Conservation (phyloP, 2,888 invertebrate species). For the Nemoura dubitans region DNA sequence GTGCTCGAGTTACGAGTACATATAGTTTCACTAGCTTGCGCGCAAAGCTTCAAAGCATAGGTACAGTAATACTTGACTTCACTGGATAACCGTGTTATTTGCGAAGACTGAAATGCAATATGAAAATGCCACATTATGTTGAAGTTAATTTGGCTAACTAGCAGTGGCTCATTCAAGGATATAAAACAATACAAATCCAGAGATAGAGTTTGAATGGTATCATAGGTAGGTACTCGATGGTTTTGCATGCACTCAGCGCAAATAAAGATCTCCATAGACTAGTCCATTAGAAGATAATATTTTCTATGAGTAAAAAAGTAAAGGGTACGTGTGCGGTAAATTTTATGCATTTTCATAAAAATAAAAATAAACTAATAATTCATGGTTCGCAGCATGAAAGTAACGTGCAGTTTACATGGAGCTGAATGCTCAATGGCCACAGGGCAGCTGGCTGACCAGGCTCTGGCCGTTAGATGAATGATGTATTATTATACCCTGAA, state of each 20-base stretch:
- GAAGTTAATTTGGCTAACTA: neutral
- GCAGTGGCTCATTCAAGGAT: neutral
- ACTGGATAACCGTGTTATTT: neutral
- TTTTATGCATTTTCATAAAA: neutral
- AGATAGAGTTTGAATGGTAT: neutral
- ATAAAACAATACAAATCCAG: neutral
- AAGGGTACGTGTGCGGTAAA: neutral
- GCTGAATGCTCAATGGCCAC: neutral
- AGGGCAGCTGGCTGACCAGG: neutral
- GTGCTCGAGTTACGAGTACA: neutral
- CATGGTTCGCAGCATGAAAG: neutral
- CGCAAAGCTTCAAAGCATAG: no score
- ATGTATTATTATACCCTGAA: neutral
- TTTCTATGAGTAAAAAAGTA: neutral
- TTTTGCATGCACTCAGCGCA: neutral
- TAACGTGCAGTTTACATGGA: neutral
- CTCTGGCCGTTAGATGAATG: neutral
- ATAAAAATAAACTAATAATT: neutral
- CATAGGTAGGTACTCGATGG: conserved; percentile 8
- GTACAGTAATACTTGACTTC: neutral
- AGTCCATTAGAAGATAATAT: neutral
- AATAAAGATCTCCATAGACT: neutral
- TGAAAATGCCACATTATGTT: neutral
- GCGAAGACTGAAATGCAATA: no score
- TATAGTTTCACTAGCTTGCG: neutral